phyloP scores from a whole-genome alignment of 2,113 vertebrate genomes.

The Bungarus multicinctus region DNA sequence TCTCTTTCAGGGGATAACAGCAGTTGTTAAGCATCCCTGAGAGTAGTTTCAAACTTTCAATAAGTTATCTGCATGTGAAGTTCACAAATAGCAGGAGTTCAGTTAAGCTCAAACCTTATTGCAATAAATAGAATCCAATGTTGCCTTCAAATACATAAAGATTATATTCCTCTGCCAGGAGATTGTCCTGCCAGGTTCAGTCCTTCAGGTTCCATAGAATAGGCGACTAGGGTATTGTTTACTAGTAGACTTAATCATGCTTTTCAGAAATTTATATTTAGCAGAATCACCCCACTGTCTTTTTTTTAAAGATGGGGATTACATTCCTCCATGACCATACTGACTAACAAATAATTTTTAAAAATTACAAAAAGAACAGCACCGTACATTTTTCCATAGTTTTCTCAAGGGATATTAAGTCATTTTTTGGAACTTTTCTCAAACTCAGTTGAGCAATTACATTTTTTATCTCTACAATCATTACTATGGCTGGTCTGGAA shows the following conservation, averaged over 20 bases:
- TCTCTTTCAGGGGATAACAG: not conserved
- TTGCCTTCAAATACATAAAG: not conserved
- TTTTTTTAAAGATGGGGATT: not conserved
- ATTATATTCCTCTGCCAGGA: not conserved
- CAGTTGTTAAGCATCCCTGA: not conserved
- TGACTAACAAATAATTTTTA: not conserved
- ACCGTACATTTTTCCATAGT: not conserved
- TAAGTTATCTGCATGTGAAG: not conserved
- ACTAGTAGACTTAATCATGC: not conserved
- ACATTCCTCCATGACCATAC: not conserved
- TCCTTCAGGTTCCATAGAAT: not conserved
- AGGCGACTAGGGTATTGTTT: not conserved
- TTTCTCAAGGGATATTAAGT: not conserved
- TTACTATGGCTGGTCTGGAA: not conserved
- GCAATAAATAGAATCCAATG: not conserved
- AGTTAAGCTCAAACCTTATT: not conserved
- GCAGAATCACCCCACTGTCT: not conserved
- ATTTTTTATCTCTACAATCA: not conserved
- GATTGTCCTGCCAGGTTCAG: not conserved
- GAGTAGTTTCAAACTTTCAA: not conserved
- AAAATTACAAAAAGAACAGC: not conserved
- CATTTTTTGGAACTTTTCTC: not conserved
- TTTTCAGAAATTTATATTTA: not conserved
- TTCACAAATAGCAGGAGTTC: not conserved
- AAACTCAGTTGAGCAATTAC: not conserved